Evolutionary conservation across 2,888 invertebrate species (phyloP).

Genomic region (Apotomis capreana): DNA sequence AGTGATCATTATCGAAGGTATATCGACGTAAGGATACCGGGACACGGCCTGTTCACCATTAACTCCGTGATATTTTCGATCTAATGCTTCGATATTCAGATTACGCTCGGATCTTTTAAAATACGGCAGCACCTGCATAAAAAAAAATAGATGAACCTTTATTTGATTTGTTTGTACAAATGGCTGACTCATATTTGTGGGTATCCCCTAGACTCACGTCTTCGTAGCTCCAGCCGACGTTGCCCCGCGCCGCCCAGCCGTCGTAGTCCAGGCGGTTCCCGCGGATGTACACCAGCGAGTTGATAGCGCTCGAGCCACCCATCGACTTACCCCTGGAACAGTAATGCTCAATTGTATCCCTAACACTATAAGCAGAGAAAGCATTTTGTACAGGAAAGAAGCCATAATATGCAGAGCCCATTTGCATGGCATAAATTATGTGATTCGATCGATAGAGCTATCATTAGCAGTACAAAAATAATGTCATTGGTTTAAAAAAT

Average conservation of each 20-base stretch:
- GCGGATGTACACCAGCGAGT: constrained; percentile 84
- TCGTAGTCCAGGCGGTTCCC: constrained; percentile 85
- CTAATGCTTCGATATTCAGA: constrained; percentile 72
- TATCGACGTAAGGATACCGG: constrained; percentile 84
- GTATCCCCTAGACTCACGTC: constrained; percentile 62
- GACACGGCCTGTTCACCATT: constrained; percentile 85
- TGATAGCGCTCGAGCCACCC: constrained; percentile 86
- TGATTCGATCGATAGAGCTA: no score
- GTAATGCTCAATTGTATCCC: background rate
- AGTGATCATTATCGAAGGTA: constrained; percentile 78
- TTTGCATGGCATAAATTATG: no score
- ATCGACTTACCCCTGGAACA: constrained; percentile 82
- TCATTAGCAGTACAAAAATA: no score
- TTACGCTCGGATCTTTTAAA: constrained; percentile 86
- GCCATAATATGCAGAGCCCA: no score
- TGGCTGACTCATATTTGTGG: background rate
- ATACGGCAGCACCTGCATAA: constrained; percentile 83
- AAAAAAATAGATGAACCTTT: constrained; percentile 3
- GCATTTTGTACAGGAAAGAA: no score
- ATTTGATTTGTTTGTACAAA: background rate
- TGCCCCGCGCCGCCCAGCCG: constrained; percentile 84
- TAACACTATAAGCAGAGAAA: background rate
- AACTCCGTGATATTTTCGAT: constrained; percentile 82
- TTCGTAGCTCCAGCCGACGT: constrained; percentile 84
- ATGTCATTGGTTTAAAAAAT: no score